A percentile compares a stretch with the other conserved stretches of the same genome.
Evolutionary conservation across 2,888 invertebrate species (phyloP).

Genomic region (Hofmannophila pseudospretella): DNA sequence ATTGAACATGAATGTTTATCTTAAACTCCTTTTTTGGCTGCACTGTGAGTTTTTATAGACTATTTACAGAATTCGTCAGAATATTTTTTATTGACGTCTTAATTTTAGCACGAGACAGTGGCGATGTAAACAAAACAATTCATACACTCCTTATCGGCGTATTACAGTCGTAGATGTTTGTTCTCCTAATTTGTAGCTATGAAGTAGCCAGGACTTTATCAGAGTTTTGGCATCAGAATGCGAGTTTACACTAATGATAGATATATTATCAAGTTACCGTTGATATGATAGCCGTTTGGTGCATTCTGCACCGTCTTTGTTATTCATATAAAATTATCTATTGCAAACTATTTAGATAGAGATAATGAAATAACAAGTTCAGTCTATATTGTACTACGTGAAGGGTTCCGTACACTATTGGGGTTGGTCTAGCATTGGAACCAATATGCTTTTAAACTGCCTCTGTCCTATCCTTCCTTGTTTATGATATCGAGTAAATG

Average conservation of each 20-base stretch:
- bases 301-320: no score
- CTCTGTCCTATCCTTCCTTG: no score
- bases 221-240: background rate
- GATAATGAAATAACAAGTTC: no score
- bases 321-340: no score
- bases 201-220: conserved; percentile 2
- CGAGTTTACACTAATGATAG: no score
- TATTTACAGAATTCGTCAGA: conserved; percentile 3
- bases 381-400: no score
- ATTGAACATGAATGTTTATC: conserved; percentile 50
- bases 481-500: no score
- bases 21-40: conserved; percentile 23
- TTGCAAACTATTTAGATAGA: background rate
- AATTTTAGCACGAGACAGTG: conserved; percentile 17
- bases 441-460: no score
- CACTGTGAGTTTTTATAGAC: conserved; percentile 21
- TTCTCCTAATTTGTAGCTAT: conserved; percentile 1
- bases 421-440: no score
- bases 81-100: conserved; percentile 20
- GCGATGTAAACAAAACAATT: conserved; percentile 33
- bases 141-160: conserved; percentile 25
- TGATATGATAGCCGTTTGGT: no score
- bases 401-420: no score
- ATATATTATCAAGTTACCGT: no score
- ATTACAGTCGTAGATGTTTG: conserved; percentile 6